Evolutionary conservation across 2,888 invertebrate species (phyloP).

Genomic region (Carpatolechia fugitivella): DNA sequence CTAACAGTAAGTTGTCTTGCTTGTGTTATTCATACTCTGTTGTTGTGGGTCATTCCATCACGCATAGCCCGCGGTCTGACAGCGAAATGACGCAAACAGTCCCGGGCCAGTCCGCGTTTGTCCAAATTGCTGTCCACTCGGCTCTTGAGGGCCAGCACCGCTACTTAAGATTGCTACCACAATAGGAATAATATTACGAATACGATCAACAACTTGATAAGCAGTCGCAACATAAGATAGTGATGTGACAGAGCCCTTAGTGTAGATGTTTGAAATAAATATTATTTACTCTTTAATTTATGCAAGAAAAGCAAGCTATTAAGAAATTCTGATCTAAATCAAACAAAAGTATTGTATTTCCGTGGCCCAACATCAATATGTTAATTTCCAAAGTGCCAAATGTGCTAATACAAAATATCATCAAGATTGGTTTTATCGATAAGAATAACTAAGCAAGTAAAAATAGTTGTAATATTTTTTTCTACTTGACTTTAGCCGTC

Average conservation of each 20-base stretch:
- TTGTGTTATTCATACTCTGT: not conserved
- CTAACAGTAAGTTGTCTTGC: not conserved
- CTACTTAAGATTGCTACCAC: not conserved
- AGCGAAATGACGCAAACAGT: conserved; percentile 46
- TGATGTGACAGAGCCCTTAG: not conserved
- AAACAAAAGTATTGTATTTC: too few relatives aligned
- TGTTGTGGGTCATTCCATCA: conserved; percentile 50
- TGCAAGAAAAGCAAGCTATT: too few relatives aligned
- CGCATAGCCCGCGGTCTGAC: conserved; percentile 43
- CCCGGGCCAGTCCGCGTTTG: conserved; percentile 16
- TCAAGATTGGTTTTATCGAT: too few relatives aligned
- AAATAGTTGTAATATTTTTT: not conserved
- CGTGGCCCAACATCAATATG: too few relatives aligned
- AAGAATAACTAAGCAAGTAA: too few relatives aligned
- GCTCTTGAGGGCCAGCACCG: not conserved
- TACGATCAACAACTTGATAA: not conserved
- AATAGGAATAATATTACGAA: not conserved
- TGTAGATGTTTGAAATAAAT: not conserved
- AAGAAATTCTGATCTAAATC: too few relatives aligned
- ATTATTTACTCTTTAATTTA: too few relatives aligned
- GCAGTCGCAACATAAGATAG: not conserved
- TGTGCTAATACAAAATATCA: too few relatives aligned
- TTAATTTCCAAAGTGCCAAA: too few relatives aligned
- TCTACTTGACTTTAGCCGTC: conserved; percentile 32
- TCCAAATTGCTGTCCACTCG: conserved; percentile 27